Conservation (phyloP, 2,888 invertebrate genomes). For the Troilus luridus region DNA sequence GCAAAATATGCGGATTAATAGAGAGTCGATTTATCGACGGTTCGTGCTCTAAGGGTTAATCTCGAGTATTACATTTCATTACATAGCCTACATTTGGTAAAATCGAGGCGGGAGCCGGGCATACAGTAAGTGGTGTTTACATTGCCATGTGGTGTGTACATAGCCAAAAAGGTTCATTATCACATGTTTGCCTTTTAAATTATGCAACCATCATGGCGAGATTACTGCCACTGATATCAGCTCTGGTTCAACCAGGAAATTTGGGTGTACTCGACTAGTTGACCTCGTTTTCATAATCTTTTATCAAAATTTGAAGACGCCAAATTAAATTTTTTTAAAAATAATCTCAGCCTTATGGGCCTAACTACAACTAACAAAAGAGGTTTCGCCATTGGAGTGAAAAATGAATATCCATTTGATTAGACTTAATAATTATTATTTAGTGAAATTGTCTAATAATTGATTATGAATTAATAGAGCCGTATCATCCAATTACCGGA, state of each 20-base stretch:
- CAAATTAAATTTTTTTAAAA: neutral
- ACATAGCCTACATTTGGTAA: neutral
- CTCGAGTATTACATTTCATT: neutral
- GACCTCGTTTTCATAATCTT: neutral
- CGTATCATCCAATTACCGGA: too few species aligned
- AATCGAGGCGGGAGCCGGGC: neutral
- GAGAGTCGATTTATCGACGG: too few species aligned
- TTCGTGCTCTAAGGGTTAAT: too few species aligned
- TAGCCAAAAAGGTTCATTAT: neutral
- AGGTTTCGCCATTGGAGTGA: too few species aligned
- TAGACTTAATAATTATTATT: too few species aligned
- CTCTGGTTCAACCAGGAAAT: constrained; percentile 5
- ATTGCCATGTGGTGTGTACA: neutral
- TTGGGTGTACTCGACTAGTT: neutral
- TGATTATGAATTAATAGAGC: too few species aligned
- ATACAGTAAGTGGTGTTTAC: constrained; percentile 15
- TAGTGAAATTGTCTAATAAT: too few species aligned
- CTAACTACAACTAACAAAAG: neutral
- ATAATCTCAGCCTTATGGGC: neutral
- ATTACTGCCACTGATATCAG: neutral
- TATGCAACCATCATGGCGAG: neutral
- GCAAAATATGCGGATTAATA: too few species aligned
- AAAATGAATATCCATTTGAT: too few species aligned
- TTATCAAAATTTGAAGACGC: neutral
- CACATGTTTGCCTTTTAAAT: constrained; percentile 2